Conservation (phyloP, 1,140 invertebrate species). For the Drosophila ironensis region DNA sequence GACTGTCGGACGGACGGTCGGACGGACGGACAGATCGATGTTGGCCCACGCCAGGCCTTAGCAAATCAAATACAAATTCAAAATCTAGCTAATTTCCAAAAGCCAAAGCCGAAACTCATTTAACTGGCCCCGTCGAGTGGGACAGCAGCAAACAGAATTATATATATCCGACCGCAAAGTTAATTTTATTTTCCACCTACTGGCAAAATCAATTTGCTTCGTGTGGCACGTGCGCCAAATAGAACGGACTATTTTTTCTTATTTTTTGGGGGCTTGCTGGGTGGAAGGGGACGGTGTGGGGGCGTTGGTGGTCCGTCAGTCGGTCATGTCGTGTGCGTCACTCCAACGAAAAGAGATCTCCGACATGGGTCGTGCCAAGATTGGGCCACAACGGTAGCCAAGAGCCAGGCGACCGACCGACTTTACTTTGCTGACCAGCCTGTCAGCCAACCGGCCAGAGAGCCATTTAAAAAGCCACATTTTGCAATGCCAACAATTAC, state of each 20-base stretch:
- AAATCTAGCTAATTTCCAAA: slow-evolving; percentile 75
- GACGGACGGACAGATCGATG: slow-evolving; percentile 28
- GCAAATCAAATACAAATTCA: slow-evolving; percentile 79
- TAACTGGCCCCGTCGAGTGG: slow-evolving; percentile 55
- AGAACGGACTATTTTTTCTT: slow-evolving; percentile 63
- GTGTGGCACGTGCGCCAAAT: slow-evolving; percentile 81
- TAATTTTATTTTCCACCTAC: slow-evolving; percentile 81
- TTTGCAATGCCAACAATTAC: slow-evolving; percentile 72
- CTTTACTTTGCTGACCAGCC: slow-evolving; percentile 2
- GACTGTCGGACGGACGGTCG: neutral
- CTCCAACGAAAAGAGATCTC: slow-evolving; percentile 53
- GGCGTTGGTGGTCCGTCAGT: slow-evolving; percentile 43
- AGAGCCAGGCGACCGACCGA: slow-evolving; percentile 36
- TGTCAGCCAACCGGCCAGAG: slow-evolving; percentile 20
- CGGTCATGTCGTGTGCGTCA: slow-evolving; percentile 72
- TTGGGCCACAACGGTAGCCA: slow-evolving; percentile 74
- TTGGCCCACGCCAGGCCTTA: slow-evolving; percentile 66
- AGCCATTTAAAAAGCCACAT: slow-evolving; percentile 71
- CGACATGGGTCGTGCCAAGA: slow-evolving; percentile 63
- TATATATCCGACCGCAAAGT: slow-evolving; percentile 59
- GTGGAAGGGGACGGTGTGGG: slow-evolving; percentile 2
- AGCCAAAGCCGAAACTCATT: slow-evolving; percentile 67
- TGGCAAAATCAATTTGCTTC: slow-evolving; percentile 81
- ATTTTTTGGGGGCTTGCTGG: slow-evolving; percentile 10
- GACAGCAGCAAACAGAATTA: slow-evolving; percentile 35